These are phyloP conservation scores for Centropus unirufus DNA, from an alignment of 2,113 vertebrate species.

Conservation along the genomic window DNA sequence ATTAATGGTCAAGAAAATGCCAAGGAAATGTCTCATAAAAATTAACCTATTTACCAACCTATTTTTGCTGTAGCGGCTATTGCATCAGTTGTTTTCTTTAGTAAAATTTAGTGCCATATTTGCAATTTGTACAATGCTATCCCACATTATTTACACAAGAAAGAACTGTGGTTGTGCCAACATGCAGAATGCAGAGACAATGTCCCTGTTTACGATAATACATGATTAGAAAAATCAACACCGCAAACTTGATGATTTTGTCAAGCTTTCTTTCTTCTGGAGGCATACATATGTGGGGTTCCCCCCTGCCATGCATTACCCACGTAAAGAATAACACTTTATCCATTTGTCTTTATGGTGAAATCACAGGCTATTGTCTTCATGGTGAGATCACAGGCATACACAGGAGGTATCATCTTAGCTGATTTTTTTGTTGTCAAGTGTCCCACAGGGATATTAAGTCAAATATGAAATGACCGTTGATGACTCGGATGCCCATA, in stretches of 20 bases:
- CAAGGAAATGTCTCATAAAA: not conserved
- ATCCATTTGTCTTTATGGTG: not conserved
- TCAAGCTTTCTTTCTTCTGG: not conserved
- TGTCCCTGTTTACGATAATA: not conserved
- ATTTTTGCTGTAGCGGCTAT: not conserved
- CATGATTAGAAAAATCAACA: not conserved
- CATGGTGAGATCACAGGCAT: not conserved
- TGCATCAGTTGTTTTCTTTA: constrained; percentile 21
- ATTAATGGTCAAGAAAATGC: not conserved
- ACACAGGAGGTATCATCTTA: not conserved
- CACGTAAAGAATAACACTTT: not conserved
- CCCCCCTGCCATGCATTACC: not conserved
- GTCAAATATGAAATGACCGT: not conserved
- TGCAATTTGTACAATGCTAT: constrained; percentile 31
- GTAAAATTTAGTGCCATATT: constrained; percentile 22
- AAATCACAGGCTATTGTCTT: not conserved
- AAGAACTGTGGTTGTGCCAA: constrained; percentile 41
- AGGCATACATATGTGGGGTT: not conserved
- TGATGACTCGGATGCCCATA: not conserved
- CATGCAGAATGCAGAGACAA: not conserved
- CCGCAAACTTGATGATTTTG: not conserved
- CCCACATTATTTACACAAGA: constrained; percentile 40
- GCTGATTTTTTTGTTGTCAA: not conserved
- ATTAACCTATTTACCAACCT: not conserved
- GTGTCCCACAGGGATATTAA: not conserved